Evolutionary conservation across 35 echinoderm and acorn worm species (phyloP), one percentile per base, ranked within the genome.

Genomic region (Heliocidaris tuberculata): DNA sequence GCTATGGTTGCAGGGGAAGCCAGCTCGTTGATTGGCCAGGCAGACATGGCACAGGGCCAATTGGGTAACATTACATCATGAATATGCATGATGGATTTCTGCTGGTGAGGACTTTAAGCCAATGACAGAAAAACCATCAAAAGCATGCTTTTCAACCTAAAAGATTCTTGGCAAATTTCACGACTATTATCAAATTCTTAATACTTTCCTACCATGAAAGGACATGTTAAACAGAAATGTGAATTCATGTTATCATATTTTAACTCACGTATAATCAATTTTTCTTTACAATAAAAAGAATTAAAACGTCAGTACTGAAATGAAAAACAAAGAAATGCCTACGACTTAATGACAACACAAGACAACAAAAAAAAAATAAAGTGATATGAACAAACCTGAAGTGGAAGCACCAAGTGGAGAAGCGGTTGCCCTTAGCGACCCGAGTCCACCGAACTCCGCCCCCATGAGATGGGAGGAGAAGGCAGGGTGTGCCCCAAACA

Each of bases 371-470:
- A 78, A 42, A 78, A 42, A 48, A 89, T 88, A 30, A 88, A 8
- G 87, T 13, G 19, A 89, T 32, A 7, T 89, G 29, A 15, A 89
- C 87, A 47, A 30, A 93, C 91, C 91, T 93, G 91, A 30, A 59
- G 91, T 21, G 48, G 91, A 93, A 93, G 91, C 91, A 59, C 48
- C 91, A 48, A 93, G 91, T 4, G 91, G 30, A 48, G 91, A 32
- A 93, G 91, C 29, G 15, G 91, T 59, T 24, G 91, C 91, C 49
- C 86, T 56, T 32, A 96, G 60, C 31, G 95, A 96, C 27, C 95
- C 95, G 16, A 96, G 93, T 13, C 95, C 95, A 27, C 95, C 95
- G 50, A 96, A 96, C 86, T 96, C 95, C 27, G 95, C 31, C 85
- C 95, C 95, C 85, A 94, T 87, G 13, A 93, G 95, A 90, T 86